These are phyloP conservation scores for Oreocharis arfaki DNA, from an alignment of 2,113 vertebrate genomes.

Conservation along the genomic window DNA sequence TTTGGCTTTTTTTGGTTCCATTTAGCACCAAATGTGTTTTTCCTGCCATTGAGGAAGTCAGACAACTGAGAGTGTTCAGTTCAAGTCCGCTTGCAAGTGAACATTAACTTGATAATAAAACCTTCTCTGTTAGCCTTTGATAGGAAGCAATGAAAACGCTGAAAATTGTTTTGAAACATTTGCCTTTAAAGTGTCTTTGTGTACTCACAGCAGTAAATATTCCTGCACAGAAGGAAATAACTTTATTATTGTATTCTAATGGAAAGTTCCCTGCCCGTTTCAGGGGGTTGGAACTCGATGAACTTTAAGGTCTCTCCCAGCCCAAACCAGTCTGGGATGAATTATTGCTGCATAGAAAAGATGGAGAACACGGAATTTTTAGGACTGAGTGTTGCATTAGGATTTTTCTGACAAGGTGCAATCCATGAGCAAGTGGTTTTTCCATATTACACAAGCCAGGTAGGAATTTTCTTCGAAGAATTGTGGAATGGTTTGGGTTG, in stretches of 20 bases:
- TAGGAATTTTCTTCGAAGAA: background rate
- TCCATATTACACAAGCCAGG: constrained; percentile 30
- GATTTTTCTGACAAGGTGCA: background rate
- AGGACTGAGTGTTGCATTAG: background rate
- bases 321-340: background rate
- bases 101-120: background rate
- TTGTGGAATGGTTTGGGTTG: background rate
- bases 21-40: background rate
- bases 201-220: background rate
- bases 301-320: background rate
- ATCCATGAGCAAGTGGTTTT: background rate
- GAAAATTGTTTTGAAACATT: background rate
- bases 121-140: background rate
- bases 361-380: background rate
- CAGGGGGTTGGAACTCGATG: background rate
- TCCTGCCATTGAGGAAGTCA: background rate
- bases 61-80: background rate
- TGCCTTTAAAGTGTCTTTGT: background rate
- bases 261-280: background rate
- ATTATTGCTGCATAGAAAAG: background rate
- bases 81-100: background rate
- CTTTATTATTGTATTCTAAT: background rate
- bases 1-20: background rate
- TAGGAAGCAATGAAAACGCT: background rate
- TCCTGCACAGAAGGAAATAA: background rate